phyloP scores from a whole-genome alignment of 2,797 vertebrate genomes.

The Pipistrellus nathusii region DNA sequence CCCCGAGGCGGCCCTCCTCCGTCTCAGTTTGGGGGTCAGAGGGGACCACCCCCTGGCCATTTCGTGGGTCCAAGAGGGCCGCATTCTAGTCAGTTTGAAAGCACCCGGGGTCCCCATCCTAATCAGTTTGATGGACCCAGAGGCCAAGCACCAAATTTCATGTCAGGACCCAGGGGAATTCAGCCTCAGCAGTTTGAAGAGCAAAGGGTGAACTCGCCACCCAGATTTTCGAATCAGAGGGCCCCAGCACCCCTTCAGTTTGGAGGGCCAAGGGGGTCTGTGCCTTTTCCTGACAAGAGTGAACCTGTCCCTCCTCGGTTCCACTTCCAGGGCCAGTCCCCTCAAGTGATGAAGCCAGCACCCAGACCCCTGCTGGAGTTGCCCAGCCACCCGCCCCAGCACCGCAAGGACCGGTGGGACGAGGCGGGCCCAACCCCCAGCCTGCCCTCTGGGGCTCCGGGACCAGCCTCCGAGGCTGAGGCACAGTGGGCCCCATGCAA shows the following conservation, averaged over 20 bases:
- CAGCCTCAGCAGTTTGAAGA: constrained; percentile 82
- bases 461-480: constrained; percentile 88
- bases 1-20: constrained; percentile 85
- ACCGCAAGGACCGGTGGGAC: constrained; percentile 88
- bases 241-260: constrained; percentile 89
- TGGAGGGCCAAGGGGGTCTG: constrained; percentile 87
- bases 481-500: constrained; percentile 91
- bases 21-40: constrained; percentile 86
- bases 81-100: constrained; percentile 84
- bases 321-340: constrained; percentile 86
- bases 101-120: constrained; percentile 84
- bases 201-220: constrained; percentile 84
- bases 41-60: constrained; percentile 88
- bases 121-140: constrained; percentile 81
- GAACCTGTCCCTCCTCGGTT: constrained; percentile 86
- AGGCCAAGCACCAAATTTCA: constrained; percentile 70
- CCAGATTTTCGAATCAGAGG: constrained; percentile 83
- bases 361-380: constrained; percentile 93
- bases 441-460: constrained; percentile 79
- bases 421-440: constrained; percentile 86
- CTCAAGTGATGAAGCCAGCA: constrained; percentile 85
- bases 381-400: constrained; percentile 90
- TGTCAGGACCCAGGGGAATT: constrained; percentile 72
- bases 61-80: constrained; percentile 91
- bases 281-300: constrained; percentile 86